Evolutionary conservation across 2,113 vertebrate species (phyloP).

Genomic region (Falco punctatus): DNA sequence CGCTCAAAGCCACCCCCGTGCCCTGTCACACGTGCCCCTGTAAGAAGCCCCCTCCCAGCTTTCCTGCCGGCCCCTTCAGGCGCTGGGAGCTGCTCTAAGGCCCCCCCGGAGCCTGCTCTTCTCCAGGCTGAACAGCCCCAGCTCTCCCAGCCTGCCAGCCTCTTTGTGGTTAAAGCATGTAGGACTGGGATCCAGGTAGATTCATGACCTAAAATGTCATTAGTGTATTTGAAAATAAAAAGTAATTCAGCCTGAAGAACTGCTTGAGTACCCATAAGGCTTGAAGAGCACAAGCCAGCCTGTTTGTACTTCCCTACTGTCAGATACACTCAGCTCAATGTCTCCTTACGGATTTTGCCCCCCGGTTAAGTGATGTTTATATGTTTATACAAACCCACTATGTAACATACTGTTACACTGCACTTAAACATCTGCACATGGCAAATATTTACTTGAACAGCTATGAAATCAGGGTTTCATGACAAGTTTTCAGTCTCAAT

Average conservation of each 20-base stretch:
- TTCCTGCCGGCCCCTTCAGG: no score
- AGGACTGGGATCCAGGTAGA: background rate
- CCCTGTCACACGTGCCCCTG: no score
- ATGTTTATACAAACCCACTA: background rate
- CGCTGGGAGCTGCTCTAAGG: no score
- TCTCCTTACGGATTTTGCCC: background rate
- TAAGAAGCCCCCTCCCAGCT: no score
- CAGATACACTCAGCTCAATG: background rate
- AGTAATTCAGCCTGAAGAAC: background rate
- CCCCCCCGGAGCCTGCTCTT: no score
- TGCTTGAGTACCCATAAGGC: background rate
- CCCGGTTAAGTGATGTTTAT: background rate
- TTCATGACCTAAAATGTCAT: background rate
- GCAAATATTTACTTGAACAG: constrained; percentile 8
- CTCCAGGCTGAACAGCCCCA: no score
- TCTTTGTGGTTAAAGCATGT: background rate
- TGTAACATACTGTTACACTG: background rate
- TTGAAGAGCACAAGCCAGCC: background rate
- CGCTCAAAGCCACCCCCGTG: no score
- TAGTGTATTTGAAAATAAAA: background rate
- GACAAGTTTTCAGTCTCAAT: background rate
- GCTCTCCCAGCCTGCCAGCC: background rate
- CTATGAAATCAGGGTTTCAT: background rate
- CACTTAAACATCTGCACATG: background rate
- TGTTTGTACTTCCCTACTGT: background rate